Base-by-base conservation (phyloP, 2,888 invertebrate genomes). In the Eupsilia transversa region DNA sequence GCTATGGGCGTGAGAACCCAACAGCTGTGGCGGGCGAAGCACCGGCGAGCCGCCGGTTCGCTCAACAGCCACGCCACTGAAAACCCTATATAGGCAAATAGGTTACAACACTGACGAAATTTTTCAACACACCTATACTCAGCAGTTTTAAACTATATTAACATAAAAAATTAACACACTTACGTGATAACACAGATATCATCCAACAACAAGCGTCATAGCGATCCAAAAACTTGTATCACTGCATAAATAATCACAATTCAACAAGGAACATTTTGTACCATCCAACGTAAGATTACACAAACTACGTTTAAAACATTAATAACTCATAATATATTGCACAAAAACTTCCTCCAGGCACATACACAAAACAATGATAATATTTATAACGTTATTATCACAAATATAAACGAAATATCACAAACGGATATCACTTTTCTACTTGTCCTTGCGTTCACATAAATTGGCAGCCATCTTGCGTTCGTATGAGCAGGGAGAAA, bases 391-490 rank as follows among this genome's bases (percentile, higher is more conserved):
- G 93, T 92, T 94, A 93, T 91, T 94, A 95, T 93, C 95, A 95
- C 95, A 93, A 93, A 90, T 91, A 87, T 89, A 91, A 91, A 92
- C 90, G 92, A 92, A 93, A 93, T 93, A 94, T 93, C 93, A 94
- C 91, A 92, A 93, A 94, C 94, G 93, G 93, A 94, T 93, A 95
- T 88, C 93, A 95, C 94, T 95, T 94, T 94, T 91, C 92, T 92
- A 94, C 91, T 92, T 94, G 95, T 95, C 96, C 95, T 95, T 95
- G 95, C 95, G 93, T 94, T 95, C 96, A 94, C 94, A 94, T 94
- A 96, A 95, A 95, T 95, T 94, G 95, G 95, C 94, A 92, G 96
- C 96, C 96, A 96, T 96, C 96, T 96, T 96, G 96, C 94, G 95
- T 94, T 95, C 94, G 92, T 94, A 87, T 92, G 91, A 93, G 91